phyloP scores from a whole-genome alignment of 2,113 vertebrate species.

The Gila orcuttii region DNA sequence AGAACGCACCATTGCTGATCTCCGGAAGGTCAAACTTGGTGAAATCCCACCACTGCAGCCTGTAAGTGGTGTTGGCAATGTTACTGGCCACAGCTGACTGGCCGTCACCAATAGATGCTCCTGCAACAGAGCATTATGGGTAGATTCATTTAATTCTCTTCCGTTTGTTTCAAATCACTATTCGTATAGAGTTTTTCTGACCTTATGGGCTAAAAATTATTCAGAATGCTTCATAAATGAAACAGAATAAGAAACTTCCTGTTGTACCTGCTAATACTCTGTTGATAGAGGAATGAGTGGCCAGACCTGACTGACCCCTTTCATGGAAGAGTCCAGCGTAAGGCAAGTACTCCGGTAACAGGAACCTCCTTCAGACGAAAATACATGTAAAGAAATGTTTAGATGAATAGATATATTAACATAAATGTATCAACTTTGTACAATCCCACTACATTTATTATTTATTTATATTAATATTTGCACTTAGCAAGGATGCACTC shows the following conservation, averaged over 20 bases:
- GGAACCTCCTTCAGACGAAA: constrained; percentile 84
- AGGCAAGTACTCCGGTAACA: constrained; percentile 96
- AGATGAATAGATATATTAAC: not conserved
- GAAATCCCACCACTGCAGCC: constrained; percentile 99
- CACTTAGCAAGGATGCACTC: no score
- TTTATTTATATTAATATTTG: no score
- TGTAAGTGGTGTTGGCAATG: constrained; percentile 97
- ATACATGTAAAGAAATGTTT: constrained; percentile 26
- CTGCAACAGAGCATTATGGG: constrained; percentile 65
- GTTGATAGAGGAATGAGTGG: constrained; percentile 98
- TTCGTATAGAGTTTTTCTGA: not conserved
- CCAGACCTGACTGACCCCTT: constrained; percentile 93
- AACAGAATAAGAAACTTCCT: not conserved
- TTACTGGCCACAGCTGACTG: constrained; percentile 99
- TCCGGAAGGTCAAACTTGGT: constrained; percentile 98
- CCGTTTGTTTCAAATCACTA: not conserved
- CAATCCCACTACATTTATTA: no score
- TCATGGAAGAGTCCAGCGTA: constrained; percentile 99
- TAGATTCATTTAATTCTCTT: not conserved
- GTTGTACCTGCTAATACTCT: constrained; percentile 91
- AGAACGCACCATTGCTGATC: constrained; percentile 92
- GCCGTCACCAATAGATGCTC: constrained; percentile 95
- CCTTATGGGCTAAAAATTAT: not conserved
- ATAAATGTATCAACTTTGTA: not conserved
- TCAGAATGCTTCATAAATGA: not conserved